A percentile compares a stretch with the other conserved stretches of the same genome.
These are phyloP conservation scores for Tupaia tana DNA, from an alignment of 2,113 vertebrate species.

Conservation along the genomic window DNA sequence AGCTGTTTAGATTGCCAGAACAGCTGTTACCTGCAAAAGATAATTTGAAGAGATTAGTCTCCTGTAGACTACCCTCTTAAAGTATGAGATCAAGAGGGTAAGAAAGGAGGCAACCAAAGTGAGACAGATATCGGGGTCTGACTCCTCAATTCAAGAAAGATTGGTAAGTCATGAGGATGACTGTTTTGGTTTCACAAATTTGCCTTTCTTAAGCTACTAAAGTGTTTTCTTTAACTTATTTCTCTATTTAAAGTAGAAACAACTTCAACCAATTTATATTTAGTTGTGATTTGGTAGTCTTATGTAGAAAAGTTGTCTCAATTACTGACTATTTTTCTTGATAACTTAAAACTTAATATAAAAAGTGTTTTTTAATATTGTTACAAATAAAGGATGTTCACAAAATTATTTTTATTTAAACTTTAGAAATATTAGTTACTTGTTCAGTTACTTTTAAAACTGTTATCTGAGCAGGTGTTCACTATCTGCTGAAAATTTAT, in stretches of 20 bases:
- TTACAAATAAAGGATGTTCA: neutral
- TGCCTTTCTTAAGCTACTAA: neutral
- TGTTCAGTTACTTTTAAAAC: neutral
- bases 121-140: neutral
- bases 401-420: neutral
- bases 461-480: neutral
- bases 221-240: neutral
- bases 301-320: neutral
- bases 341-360: neutral
- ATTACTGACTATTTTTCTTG: neutral
- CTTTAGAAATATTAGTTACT: neutral
- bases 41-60: conserved; percentile 49
- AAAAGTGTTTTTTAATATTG: neutral
- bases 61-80: neutral
- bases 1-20: conserved; percentile 58
- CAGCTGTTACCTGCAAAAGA: conserved; percentile 70
- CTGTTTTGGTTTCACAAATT: neutral
- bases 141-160: neutral
- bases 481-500: neutral
- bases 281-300: neutral
- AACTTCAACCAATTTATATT: neutral
- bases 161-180: neutral
- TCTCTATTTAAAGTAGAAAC: neutral
- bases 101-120: neutral
- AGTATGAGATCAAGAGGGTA: neutral